Conservation (phyloP, 2,797 vertebrate genomes). For the Sebastes flavidus region DNA sequence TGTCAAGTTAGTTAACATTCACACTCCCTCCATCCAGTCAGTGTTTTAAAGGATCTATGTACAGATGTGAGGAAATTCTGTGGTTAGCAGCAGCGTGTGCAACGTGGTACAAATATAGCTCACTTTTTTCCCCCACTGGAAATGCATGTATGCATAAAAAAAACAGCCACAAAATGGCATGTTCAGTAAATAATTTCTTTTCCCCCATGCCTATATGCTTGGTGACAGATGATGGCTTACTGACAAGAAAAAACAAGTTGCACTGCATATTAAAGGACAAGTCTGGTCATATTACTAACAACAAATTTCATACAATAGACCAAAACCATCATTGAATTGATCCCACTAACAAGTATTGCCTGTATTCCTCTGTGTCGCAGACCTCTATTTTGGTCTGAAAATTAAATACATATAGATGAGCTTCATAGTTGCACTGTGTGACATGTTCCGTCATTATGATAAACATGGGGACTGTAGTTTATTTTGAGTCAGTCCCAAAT, state of each 20-base stretch:
- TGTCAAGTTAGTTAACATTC: background rate
- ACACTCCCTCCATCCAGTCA: background rate
- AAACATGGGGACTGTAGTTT: background rate
- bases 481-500: conserved; percentile 3
- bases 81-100: background rate
- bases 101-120: background rate
- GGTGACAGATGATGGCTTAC: background rate
- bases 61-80: background rate
- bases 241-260: background rate
- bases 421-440: background rate
- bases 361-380: background rate
- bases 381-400: background rate
- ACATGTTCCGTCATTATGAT: background rate
- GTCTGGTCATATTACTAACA: background rate
- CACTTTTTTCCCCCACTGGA: conserved; percentile 6
- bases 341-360: background rate
- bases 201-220: background rate
- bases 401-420: background rate
- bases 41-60: background rate
- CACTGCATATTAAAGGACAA: background rate
- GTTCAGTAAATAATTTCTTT: background rate
- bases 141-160: background rate
- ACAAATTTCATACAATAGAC: background rate
- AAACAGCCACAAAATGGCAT: too few relatives aligned
- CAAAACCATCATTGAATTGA: background rate